A percentile compares a stretch with the other conserved stretches of the same genome.
These are phyloP conservation scores for Zoroaster sp. DNA, from an alignment of 53 echinoderm and acorn worm genomes.

Conservation along the genomic window DNA sequence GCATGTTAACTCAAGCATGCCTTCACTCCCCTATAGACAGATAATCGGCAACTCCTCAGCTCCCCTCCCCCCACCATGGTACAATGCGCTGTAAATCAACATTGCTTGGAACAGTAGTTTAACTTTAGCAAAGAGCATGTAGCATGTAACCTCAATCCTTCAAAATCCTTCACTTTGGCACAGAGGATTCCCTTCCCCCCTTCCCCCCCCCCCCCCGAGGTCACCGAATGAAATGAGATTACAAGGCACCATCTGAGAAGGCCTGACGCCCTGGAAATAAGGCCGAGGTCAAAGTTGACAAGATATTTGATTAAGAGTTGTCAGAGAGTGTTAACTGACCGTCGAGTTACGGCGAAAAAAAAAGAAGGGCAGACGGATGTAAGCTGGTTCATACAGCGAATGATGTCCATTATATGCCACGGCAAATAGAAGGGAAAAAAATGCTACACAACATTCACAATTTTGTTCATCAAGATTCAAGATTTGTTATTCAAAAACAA, in stretches of 20 bases:
- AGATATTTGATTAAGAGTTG: background rate
- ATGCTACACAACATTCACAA: too few relatives aligned
- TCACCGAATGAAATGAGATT: background rate
- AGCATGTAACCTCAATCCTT: background rate
- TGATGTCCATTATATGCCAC: too few relatives aligned
- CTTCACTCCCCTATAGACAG: too few relatives aligned
- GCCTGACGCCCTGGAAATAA: background rate
- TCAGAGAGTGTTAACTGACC: background rate
- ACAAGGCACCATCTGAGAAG: background rate
- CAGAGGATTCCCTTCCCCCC: background rate
- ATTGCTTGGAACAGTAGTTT: background rate
- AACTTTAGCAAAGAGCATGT: background rate
- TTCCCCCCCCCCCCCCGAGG: background rate
- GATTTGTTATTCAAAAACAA: too few relatives aligned
- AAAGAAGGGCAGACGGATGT: too few relatives aligned
- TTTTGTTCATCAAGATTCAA: too few relatives aligned
- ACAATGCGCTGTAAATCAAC: background rate
- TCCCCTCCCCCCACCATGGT: background rate
- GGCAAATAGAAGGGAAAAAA: too few relatives aligned
- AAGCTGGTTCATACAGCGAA: too few relatives aligned
- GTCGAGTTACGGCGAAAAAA: background rate
- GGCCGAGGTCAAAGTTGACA: slow-evolving; percentile 5
- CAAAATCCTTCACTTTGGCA: background rate
- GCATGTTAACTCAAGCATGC: too few relatives aligned
- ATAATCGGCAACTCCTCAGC: background rate